Base-by-base conservation (phyloP, 2,888 invertebrate species). In the Deilephila elpenor region DNA sequence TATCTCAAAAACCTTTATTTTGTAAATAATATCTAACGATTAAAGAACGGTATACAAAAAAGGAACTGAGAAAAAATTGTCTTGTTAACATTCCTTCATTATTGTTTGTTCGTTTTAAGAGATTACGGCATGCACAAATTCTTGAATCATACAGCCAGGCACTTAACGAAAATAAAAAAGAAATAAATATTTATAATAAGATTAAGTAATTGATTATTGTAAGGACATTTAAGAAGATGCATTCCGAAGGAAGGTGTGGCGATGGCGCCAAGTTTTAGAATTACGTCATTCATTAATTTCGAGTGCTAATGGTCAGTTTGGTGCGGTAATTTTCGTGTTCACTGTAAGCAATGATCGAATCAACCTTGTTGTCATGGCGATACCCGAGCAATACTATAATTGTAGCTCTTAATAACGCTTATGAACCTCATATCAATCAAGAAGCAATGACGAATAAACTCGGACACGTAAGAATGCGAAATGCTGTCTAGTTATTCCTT, bases 301-400 rank as follows among this genome's bases (percentile, higher is more conserved):
- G 56, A n/a, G 56, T 56, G 19, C 56, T 56, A 56, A 56, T n/a
- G n/a, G 56, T 0, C n/a, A 56, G n/a, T 56, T 5, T 56, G 44
- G 44, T 44, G 11, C 44, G 44, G 44, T 44, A 44, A 44, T 44
- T 44, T 44, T 44, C 44, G 44, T 44, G 44, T 44, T 44, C 44
- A 14, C 44, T 44, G 44, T 11, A 11, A 44, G 44, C 11, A 44
- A n/a, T 56, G 19, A 56, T 56, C 17, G 19, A 56, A 56, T 56
- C n/a, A n/a, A n/a, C 56, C 56, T 56, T 56, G 56, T 56, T 56
- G n/a, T 6, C 56, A 56, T 56, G 56, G 56, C 6, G 56, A 56
- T 56, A 56, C 56, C 56, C 44, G 44, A 56, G n/a, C 19, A 56
- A 56, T 56, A n/a, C 56, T n/a, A 56, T 56, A 56, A 56, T 56